Percentiles rank a stretch among this genome's conserved stretches.
Conservation (phyloP, 2,113 vertebrate species). For the Nothocercus julius region DNA sequence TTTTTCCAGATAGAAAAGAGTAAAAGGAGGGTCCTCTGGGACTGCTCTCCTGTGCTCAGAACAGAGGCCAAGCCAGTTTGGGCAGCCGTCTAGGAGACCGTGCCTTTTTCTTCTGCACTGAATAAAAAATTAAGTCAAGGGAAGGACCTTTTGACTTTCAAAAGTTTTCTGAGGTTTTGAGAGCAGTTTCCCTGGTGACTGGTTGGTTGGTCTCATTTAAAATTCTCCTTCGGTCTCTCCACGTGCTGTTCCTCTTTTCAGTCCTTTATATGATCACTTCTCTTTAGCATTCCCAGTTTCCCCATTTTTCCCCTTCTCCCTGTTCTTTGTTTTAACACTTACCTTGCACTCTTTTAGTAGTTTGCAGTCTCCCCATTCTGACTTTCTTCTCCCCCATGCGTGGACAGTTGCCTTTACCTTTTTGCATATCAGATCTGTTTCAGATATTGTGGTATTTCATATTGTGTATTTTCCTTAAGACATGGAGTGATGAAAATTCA, state of each 20-base stretch:
- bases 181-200: not conserved
- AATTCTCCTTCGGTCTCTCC: not conserved
- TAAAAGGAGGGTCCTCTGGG: accelerated
- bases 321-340: not conserved
- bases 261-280: not conserved
- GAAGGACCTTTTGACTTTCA: not conserved
- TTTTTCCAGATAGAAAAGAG: not conserved
- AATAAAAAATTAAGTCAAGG: accelerated
- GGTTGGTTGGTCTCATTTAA: not conserved
- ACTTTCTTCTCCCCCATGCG: not conserved
- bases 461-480: not conserved
- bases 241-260: not conserved
- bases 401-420: not conserved
- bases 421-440: accelerated
- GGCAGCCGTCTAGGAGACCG: not conserved
- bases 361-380: not conserved
- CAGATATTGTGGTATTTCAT: not conserved
- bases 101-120: not conserved
- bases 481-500: not conserved
- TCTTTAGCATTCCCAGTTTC: not conserved
- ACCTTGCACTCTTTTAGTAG: not conserved
- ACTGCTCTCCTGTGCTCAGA: not conserved
- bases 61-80: not conserved
- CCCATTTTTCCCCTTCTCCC: accelerated
- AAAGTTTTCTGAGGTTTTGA: not conserved